Evolutionary conservation across 2,113 vertebrate genomes (phyloP), one percentile per base, ranked within the genome.

Genomic region (Lamprologus speciosus): DNA sequence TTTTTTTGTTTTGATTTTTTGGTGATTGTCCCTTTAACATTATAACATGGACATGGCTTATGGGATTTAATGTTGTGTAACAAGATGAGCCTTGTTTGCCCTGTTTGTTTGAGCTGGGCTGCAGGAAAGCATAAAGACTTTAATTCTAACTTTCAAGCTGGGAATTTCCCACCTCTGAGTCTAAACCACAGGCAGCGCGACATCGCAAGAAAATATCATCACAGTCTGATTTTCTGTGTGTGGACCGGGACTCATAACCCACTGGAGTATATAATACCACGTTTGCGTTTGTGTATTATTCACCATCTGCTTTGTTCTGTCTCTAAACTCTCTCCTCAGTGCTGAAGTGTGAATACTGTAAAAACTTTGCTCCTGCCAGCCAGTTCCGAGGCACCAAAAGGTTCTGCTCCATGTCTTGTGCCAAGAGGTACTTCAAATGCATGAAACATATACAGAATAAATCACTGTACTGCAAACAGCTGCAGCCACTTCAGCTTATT

Each of bases 331-430:
- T 53, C 23, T 21, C 82, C 78, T 40, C 96, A 95, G 96, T 98
- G 92, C 94, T 99, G 75, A 98, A 98, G 95, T 99, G 99, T 50
- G 98, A 99, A 91, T 99, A 98, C 95, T 99, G 99, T 92, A 97
- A 97, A 81, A 97, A 97, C 91, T 97, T 98, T 17, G 98, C 98
- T 28, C 98, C 98, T 5, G 97, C 97, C 79, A 96, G 91, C 75
- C 98, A 98, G 93, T 99, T 99, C 87, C 97, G 98, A 40, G 98
- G 98, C 85, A 98, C 98, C 89, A 99, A 99, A 95, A 96, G 99
- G 75, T 99, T 99, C 95, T 99, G 99, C 96, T 99, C 99, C 90
- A 97, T 98, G 96, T 96, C 97, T 11, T 99, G 99, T 85, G 98
- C 98, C 54, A 99, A 99, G 96, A 99, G 99, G 99, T 99, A 97